phyloP scores from a whole-genome alignment of 30 jellyfish, hydroid and myxozoan species.

The Phacellophora camtschatica region DNA sequence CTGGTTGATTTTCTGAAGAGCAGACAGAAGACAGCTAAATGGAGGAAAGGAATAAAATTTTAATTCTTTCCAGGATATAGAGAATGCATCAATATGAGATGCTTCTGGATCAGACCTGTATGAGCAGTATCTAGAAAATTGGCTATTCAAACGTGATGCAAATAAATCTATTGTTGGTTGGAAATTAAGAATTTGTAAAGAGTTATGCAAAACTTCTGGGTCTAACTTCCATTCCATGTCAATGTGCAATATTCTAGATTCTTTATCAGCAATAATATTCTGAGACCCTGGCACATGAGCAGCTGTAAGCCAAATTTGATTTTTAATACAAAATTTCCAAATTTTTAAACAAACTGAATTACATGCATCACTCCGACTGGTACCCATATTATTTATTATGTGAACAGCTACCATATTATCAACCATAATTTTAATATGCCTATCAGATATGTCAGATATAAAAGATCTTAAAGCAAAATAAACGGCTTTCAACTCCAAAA shows the following conservation, averaged over 20 bases:
- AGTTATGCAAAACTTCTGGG: not conserved
- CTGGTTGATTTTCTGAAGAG: slow-evolving; percentile 18
- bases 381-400: slow-evolving; percentile 33
- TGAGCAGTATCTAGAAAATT: slow-evolving; percentile 5
- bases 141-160: not conserved
- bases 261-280: slow-evolving; percentile 35
- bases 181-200: not conserved
- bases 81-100: not conserved
- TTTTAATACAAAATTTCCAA: slow-evolving; percentile 13
- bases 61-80: slow-evolving; percentile 22
- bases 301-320: slow-evolving; percentile 46
- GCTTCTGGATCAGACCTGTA: not conserved
- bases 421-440: slow-evolving; percentile 20
- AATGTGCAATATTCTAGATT: slow-evolving; percentile 13
- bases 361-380: slow-evolving; percentile 14
- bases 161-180: not conserved
- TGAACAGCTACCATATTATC: slow-evolving; percentile 53
- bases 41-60: slow-evolving; percentile 34
- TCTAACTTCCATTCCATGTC: slow-evolving; percentile 50
- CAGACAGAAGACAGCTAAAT: slow-evolving; percentile 19
- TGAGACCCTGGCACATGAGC: slow-evolving; percentile 32
- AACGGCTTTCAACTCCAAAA: not conserved
- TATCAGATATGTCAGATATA: not conserved
- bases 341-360: not conserved
- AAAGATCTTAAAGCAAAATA: slow-evolving; percentile 24